Evolutionary conservation across 2,888 invertebrate genomes (phyloP).

Genomic region (Coenonympha glycerion): DNA sequence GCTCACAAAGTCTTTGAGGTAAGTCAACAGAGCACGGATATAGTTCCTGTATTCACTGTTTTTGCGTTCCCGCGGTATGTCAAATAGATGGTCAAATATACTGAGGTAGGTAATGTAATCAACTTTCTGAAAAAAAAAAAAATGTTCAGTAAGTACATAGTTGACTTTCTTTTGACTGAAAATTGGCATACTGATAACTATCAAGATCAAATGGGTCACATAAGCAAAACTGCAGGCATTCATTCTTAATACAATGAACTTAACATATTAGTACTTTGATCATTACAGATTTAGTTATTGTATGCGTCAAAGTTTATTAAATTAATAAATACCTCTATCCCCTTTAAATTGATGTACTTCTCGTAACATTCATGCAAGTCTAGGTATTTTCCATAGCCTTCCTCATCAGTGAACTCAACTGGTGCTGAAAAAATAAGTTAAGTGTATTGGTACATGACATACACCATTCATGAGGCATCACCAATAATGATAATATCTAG

Average conservation of each 20-base stretch:
- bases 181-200: no score
- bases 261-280: no score
- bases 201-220: no score
- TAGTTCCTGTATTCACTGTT: slow-evolving; percentile 92
- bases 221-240: no score
- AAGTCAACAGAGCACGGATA: slow-evolving; percentile 86
- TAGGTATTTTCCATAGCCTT: slow-evolving; percentile 98
- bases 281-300: background rate
- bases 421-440: slow-evolving; percentile 77
- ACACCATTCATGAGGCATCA: no score
- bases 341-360: slow-evolving; percentile 96
- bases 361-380: slow-evolving; percentile 98
- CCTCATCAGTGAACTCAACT: slow-evolving; percentile 98
- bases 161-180: no score
- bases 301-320: no score
- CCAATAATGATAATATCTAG: no score
- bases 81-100: slow-evolving; percentile 95
- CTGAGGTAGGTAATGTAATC: slow-evolving; percentile 97
- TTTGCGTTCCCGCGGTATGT: slow-evolving; percentile 93
- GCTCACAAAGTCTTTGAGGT: slow-evolving; percentile 87
- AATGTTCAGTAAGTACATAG: no score
- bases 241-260: no score
- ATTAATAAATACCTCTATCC: slow-evolving; percentile 83
- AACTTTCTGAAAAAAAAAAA: slow-evolving; percentile 79
- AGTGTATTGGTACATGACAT: no score